A percentile compares a stretch with the other conserved stretches of the same genome.
Conservation (phyloP, 2,113 vertebrate genomes). For the Papio anubis region DNA sequence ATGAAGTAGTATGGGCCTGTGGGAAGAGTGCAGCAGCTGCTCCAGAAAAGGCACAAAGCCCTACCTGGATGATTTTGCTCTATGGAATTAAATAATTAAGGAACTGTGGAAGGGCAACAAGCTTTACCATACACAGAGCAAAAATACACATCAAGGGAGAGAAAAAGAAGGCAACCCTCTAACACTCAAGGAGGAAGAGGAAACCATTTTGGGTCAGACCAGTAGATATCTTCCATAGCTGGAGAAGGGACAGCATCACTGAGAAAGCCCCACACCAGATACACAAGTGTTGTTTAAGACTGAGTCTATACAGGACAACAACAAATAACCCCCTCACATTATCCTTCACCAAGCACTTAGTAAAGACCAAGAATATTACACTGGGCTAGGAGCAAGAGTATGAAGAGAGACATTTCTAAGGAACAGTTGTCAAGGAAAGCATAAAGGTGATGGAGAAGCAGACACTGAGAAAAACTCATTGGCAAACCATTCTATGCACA, state of each 20-base stretch:
- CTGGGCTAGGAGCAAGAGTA: neutral
- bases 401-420: neutral
- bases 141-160: neutral
- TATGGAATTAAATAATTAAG: neutral
- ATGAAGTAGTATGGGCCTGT: rapidly evolving
- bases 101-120: neutral
- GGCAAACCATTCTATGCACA: neutral
- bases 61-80: neutral
- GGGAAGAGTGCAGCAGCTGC: neutral
- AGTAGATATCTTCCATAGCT: too few relatives aligned
- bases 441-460: neutral
- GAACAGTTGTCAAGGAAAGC: neutral
- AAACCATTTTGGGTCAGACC: neutral
- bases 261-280: neutral
- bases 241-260: neutral
- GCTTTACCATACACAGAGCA: neutral
- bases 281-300: neutral
- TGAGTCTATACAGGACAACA: neutral
- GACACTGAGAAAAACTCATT: neutral
- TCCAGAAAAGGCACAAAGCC: neutral
- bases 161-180: neutral
- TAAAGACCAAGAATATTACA: neutral
- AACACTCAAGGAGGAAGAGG: neutral
- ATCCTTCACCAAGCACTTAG: neutral
- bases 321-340: rapidly evolving